phyloP scores from a whole-genome alignment of 2,113 vertebrate genomes.

The Calidris pygmaea region DNA sequence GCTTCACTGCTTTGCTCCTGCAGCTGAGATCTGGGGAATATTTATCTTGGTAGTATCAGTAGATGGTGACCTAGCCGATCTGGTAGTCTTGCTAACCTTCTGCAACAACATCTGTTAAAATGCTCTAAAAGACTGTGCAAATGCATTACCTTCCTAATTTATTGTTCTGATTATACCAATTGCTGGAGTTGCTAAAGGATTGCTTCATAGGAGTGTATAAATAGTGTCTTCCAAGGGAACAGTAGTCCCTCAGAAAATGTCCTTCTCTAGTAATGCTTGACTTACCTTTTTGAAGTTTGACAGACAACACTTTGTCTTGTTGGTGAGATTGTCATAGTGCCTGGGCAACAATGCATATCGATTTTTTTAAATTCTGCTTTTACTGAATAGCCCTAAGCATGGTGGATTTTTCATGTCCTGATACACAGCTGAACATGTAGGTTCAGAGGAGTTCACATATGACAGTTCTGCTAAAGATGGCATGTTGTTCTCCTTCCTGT shows the following conservation, averaged over 20 bases:
- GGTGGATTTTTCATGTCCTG: background rate
- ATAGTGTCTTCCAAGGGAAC: background rate
- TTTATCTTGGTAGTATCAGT: background rate
- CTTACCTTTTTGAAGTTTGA: background rate
- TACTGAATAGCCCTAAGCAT: fast-evolving
- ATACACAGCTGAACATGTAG: background rate
- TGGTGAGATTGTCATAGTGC: fast-evolving
- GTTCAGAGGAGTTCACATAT: background rate
- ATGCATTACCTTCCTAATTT: background rate
- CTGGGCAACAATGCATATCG: fast-evolving
- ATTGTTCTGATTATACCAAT: background rate
- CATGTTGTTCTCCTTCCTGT: background rate
- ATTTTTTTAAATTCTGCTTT: background rate
- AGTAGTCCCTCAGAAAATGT: background rate
- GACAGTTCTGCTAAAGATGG: background rate
- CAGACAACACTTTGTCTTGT: background rate
- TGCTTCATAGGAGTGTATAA: background rate
- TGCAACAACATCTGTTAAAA: background rate
- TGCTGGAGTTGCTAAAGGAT: background rate
- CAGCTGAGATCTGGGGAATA: background rate
- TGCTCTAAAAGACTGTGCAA: background rate
- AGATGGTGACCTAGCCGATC: background rate
- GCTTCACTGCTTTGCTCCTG: background rate
- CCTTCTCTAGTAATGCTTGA: background rate
- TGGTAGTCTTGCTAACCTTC: background rate